Conservation (phyloP, 1,140 invertebrate species). For the Mercenaria mercenaria region DNA sequence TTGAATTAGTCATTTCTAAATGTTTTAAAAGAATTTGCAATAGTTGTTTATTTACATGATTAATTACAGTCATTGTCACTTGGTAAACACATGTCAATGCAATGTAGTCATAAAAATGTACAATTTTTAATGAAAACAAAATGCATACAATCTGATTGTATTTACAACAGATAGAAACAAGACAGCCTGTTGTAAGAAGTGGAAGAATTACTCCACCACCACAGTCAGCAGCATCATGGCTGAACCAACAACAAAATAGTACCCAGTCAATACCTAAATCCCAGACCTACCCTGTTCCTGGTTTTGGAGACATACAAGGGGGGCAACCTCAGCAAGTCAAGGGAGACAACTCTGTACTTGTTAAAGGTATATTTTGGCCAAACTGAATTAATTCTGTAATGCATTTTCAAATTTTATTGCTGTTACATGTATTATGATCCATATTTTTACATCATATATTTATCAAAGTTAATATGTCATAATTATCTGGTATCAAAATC, state of each 20-base stretch:
- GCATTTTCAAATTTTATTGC: neutral
- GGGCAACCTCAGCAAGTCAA: neutral
- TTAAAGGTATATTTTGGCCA: neutral
- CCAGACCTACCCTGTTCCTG: constrained; percentile 8
- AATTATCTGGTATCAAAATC: too few relatives aligned
- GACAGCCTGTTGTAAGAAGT: neutral
- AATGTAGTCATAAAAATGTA: too few relatives aligned
- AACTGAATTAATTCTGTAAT: neutral
- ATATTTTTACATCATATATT: too few relatives aligned
- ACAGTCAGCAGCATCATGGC: neutral
- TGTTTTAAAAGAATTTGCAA: neutral
- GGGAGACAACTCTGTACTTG: neutral
- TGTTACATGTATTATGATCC: neutral
- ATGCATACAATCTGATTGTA: too few relatives aligned
- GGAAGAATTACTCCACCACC: constrained; percentile 14
- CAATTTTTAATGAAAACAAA: too few relatives aligned
- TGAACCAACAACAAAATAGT: neutral
- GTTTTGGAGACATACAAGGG: neutral
- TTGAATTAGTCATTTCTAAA: neutral
- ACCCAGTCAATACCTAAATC: neutral
- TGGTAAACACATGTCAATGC: too few relatives aligned
- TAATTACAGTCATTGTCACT: neutral
- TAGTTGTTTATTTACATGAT: neutral
- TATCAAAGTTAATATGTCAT: too few relatives aligned
- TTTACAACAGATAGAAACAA: constrained; percentile 2